Base-by-base conservation (phyloP, 2,797 vertebrate species). In the Meda fulgida region DNA sequence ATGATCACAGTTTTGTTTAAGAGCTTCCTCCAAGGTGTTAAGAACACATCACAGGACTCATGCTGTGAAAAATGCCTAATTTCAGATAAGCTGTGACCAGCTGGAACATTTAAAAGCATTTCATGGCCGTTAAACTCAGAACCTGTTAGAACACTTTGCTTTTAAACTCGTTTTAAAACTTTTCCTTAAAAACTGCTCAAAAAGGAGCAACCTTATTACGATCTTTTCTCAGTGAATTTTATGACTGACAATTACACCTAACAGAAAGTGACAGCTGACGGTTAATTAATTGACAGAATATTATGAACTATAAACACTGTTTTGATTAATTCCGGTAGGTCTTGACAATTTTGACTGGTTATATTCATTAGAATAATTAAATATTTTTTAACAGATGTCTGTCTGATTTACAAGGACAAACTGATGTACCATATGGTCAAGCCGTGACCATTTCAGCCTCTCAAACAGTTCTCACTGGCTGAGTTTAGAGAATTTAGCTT, bases 251-350 rank as follows among this genome's bases (percentile, higher is more conserved):
- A 34, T 51, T 67, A 78, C 6, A 46, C 29, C n/a, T 65, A 29
- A 66, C 26, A 82, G 14, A 73, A 71, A 78, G 26, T 78, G 38
- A 36, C 43, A 72, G 58, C 21, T 65, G 66, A 81, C 31, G 53
- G n/a, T 53, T 31, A 31, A 73, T 82, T 63, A 10, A 43, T 21
- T 51, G 40, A 83, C 36, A 13, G 51, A 65, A 66, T 66, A 75
- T 83, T 75, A 75, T 21, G 2, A 83, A 51, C 71, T 66, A 83
- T 65, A 82, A 75, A 48, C 14, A 51, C 3, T 31, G 53, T 46
- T 63, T n/a, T 38, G 48, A 43, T 83, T 48, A 10, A 60, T 82
- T 82, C 29, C 26, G 7, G 10, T 29, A 26, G 43, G 26, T 29
- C 51, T 72, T 0, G 13, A 34, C 80, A 34, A 19, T 34, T 46